Base-by-base conservation (phyloP, 53 echinoderm and acorn worm species). In the Patiria pectinifera region DNA sequence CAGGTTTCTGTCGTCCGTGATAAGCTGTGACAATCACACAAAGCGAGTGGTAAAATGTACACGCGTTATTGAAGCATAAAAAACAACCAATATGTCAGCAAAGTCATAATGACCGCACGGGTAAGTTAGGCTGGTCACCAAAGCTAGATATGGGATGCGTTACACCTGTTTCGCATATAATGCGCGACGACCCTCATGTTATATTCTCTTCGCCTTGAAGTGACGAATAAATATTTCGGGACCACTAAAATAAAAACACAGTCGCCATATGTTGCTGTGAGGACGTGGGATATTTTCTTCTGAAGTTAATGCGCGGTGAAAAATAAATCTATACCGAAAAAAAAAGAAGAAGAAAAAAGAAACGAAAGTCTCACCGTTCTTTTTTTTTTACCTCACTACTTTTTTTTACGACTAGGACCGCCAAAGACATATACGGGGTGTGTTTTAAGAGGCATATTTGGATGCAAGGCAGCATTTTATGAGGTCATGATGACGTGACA, bases 401-500 rank as follows among this genome's bases (percentile, higher is more conserved):
- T 4, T 10, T 11, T 87, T 90, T 90, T 66, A 90, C 44, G 90
- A 81, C 46, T 66, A 14, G 15, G 16, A 19, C 71, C 69, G 88
- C n/a, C 78, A 78, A 78, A 88, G 77, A 78, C 88, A 78, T 88
- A 77, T 18, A 35, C 35, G 35, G 77, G 86, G 59, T 76, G 45
- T 47, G 45, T 78, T 77, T 88, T 88, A 60, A 78, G 88, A 60
- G 78, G 22, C 88, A 88, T 19, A 46, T 48, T 58, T 90, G 90
- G 46, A 81, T 90, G 80, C 90, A 69, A 81, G 70, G 48, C 80
- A 81, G 46, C 90, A 48, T 90, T 53, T 90, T 90, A 81, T 90
- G 81, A 80, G 90, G 90, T 81, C 81, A 90, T 80, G 69, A 90
- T 81, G 90, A 69, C 69, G 90, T 90, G 90, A 63, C 90, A 90